phyloP scores from a whole-genome alignment of 2,113 vertebrate species.

The Brevimyrus niger region DNA sequence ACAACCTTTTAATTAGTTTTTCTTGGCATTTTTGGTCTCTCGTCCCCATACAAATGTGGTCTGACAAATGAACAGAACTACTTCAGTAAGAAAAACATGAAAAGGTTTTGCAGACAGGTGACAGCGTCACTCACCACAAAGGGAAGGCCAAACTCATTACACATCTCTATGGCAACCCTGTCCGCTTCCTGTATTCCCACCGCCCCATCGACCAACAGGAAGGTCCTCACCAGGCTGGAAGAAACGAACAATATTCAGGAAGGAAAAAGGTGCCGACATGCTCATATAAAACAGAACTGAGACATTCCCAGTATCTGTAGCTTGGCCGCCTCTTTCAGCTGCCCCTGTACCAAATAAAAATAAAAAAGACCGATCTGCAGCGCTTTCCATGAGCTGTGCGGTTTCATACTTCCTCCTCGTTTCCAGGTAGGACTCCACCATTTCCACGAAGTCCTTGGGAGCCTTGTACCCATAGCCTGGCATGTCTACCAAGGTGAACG shows the following conservation, averaged over 20 bases:
- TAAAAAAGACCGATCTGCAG: not conserved
- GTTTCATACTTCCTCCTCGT: constrained; percentile 69
- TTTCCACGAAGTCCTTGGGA: constrained; percentile 80
- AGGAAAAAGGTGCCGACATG: too few species aligned
- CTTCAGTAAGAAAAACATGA: not conserved
- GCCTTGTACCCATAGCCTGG: constrained; percentile 86
- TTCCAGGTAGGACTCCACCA: constrained; percentile 87
- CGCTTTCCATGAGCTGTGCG: not conserved
- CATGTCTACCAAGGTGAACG: constrained; percentile 89
- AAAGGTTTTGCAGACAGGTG: not conserved
- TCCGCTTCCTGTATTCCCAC: constrained; percentile 75
- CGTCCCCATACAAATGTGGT: not conserved
- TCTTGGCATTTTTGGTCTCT: not conserved
- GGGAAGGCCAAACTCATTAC: constrained; percentile 81
- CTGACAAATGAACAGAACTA: not conserved
- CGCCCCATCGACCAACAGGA: constrained; percentile 80
- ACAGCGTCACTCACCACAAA: constrained; percentile 71
- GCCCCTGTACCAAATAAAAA: not conserved
- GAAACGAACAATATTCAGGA: constrained; percentile 13
- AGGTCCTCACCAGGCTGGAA: constrained; percentile 79
- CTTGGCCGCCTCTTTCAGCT: not conserved
- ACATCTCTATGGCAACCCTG: constrained; percentile 82
- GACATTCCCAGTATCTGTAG: not conserved
- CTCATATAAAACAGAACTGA: not conserved
- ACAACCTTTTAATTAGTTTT: not conserved